These are phyloP conservation scores for Eristalinus aeneus DNA, from an alignment of 2,888 invertebrate species.

Conservation along the genomic window DNA sequence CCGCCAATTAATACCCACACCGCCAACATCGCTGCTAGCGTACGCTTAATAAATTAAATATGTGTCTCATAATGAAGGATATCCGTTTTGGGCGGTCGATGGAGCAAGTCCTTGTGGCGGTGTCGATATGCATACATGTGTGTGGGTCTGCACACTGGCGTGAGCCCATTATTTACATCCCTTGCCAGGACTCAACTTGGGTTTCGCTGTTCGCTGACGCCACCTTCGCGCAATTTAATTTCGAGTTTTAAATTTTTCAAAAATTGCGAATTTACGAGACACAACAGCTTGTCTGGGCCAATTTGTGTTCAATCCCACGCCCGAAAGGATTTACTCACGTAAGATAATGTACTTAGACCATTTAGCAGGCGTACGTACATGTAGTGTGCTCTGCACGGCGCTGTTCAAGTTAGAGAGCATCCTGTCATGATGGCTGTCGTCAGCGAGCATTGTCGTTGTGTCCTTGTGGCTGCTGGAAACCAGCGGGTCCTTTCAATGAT, in stretches of 20 bases:
- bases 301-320: constrained; percentile 53
- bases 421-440: constrained; percentile 31
- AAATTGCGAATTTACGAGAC: constrained; percentile 49
- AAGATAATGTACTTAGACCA: constrained; percentile 63
- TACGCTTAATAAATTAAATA: constrained; percentile 59
- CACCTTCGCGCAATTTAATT: constrained; percentile 43
- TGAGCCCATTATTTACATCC: constrained; percentile 56
- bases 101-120: constrained; percentile 25
- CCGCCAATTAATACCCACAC: constrained; percentile 53
- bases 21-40: neutral
- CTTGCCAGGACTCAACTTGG: constrained; percentile 15
- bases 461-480: constrained; percentile 48
- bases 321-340: constrained; percentile 59
- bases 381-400: constrained; percentile 2
- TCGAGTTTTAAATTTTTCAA: constrained; percentile 56
- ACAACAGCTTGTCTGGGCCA: constrained; percentile 65
- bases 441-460: constrained; percentile 14
- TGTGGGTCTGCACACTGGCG: neutral
- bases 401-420: constrained; percentile 1
- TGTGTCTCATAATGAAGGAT: constrained; percentile 62
- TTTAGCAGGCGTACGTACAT: constrained; percentile 20
- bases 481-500: constrained; percentile 50
- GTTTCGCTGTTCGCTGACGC: neutral
- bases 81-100: constrained; percentile 55
- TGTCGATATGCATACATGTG: neutral